A percentile compares a stretch with the other conserved stretches of the same genome.
Evolutionary conservation across 2,797 vertebrate species (phyloP).

Genomic region (Pampus argenteus): DNA sequence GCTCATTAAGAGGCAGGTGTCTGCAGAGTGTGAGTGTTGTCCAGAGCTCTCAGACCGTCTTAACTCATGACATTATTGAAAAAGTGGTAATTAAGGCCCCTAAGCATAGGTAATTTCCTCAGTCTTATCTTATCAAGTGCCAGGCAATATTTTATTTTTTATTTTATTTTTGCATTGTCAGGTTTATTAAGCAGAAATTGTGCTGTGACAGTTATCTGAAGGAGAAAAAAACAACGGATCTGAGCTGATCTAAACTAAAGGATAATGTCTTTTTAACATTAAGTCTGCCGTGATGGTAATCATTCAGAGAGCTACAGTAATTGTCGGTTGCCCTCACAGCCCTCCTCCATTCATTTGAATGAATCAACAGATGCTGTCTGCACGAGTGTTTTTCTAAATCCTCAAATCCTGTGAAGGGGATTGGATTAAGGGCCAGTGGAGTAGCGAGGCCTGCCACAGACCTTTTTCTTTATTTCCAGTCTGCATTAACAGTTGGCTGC

Average conservation of each 20-base stretch:
- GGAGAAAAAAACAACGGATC: background rate
- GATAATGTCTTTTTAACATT: background rate
- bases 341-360: conserved; percentile 3
- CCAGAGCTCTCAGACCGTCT: conserved; percentile 43
- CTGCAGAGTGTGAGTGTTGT: conserved; percentile 3
- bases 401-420: conserved; percentile 20
- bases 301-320: conserved; percentile 10
- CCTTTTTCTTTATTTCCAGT: background rate
- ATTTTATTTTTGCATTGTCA: background rate
- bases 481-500: background rate
- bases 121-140: background rate
- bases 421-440: conserved; percentile 29
- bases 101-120: background rate
- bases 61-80: background rate
- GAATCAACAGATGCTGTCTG: conserved; percentile 36
- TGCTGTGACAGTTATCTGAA: background rate
- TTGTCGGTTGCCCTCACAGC: background rate
- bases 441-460: conserved; percentile 1
- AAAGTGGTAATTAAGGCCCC: background rate
- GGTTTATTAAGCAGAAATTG: background rate
- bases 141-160: background rate
- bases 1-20: conserved; percentile 51
- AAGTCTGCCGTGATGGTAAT: background rate
- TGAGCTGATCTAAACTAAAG: conserved; percentile 8
- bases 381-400: conserved; percentile 27